Evolutionary conservation across 2,888 invertebrate species (phyloP).

Genomic region (Eutolmus rufibarbis): DNA sequence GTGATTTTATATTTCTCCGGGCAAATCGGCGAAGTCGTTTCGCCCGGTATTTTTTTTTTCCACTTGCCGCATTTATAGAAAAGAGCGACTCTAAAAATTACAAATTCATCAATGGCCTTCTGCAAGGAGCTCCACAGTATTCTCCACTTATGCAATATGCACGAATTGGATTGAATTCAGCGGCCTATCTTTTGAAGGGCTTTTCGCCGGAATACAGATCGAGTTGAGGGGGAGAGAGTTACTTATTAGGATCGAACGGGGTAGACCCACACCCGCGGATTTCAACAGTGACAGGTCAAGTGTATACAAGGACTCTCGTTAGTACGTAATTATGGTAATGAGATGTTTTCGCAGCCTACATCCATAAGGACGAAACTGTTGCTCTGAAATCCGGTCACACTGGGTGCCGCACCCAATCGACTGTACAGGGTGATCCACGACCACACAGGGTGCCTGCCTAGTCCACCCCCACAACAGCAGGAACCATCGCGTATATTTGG

Average conservation of each 20-base stretch:
- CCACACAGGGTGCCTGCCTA: background rate
- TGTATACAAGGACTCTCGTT: background rate
- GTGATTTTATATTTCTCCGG: background rate
- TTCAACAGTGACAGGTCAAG: background rate
- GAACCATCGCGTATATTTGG: background rate
- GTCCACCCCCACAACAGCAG: background rate
- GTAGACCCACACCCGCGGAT: background rate
- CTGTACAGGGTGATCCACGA: background rate
- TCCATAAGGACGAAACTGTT: background rate
- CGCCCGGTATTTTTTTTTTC: background rate
- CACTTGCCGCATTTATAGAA: background rate
- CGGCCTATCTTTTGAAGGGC: background rate
- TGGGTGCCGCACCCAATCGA: background rate
- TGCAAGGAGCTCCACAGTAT: background rate
- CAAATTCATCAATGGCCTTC: slow-evolving; percentile 14
- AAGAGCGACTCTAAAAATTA: slow-evolving; percentile 27
- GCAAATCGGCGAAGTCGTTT: background rate
- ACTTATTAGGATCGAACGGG: background rate
- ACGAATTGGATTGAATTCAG: slow-evolving; percentile 37
- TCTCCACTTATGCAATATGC: slow-evolving; percentile 8
- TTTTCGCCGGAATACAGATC: background rate
- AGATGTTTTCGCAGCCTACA: background rate
- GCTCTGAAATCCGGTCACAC: background rate
- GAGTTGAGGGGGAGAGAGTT: background rate
- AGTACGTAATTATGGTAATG: slow-evolving; percentile 26